Evolutionary conservation across 37 sponge, comb jelly and placozoan genomes (phyloP).

Genomic region (Ephydatia muelleri): DNA sequence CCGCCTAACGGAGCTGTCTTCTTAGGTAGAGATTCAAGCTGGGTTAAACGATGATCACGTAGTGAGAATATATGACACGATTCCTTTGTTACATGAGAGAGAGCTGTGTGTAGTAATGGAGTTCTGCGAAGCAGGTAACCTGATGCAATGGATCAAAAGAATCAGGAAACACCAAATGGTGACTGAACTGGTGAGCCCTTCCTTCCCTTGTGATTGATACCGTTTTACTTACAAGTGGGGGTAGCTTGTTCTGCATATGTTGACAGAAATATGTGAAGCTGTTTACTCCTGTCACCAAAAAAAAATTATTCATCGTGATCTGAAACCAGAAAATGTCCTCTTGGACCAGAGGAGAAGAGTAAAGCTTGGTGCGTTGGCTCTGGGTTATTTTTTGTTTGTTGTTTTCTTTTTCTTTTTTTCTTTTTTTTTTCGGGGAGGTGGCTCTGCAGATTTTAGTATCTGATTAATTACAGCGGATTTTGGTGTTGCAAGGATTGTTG

Average conservation of each 20-base stretch:
- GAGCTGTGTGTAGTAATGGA: conserved; percentile 85
- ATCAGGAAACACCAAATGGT: conserved; percentile 69
- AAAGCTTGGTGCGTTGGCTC: conserved; percentile 65
- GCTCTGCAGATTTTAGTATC: no score
- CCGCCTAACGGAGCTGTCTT: neutral
- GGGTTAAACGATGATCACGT: conserved; percentile 69
- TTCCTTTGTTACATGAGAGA: conserved; percentile 1
- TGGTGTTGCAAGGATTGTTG: conserved; percentile 80
- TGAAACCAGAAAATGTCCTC: conserved; percentile 92
- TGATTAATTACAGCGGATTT: conserved; percentile 64
- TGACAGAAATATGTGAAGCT: conserved; percentile 85
- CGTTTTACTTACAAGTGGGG: neutral
- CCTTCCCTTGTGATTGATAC: neutral
- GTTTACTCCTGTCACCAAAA: conserved; percentile 84
- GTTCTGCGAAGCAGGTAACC: conserved; percentile 87
- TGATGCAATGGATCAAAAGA: conserved; percentile 83
- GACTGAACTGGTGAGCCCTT: conserved; percentile 50
- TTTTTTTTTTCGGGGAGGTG: no score
- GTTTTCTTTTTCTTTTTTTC: neutral
- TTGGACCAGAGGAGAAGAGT: conserved; percentile 71
- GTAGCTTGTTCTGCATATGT: conserved; percentile 80
- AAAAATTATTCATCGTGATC: conserved; percentile 84
- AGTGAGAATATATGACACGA: conserved; percentile 75
- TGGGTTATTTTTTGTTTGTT: no score
- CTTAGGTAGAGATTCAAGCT: conserved; percentile 59